phyloP scores from a whole-genome alignment of 2,888 invertebrate genomes.

The Cotesia congregata region DNA sequence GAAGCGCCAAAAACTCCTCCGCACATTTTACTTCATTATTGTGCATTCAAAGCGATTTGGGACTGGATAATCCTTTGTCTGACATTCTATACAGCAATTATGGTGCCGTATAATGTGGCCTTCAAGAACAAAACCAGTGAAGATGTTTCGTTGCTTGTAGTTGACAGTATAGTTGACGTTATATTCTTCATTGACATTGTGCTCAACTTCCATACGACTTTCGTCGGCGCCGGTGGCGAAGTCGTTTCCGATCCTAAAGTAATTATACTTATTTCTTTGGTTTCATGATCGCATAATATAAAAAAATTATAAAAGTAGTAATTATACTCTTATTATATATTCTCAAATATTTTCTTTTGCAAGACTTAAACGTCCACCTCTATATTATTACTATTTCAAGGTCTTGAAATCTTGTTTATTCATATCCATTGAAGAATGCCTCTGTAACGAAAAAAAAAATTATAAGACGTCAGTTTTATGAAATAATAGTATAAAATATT shows the following conservation, averaged over 20 bases:
- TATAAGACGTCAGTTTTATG: no score
- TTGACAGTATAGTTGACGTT: constrained; percentile 99
- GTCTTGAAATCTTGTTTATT: no score
- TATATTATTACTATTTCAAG: no score
- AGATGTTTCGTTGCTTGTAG: constrained; percentile 93
- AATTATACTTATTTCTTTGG: constrained; percentile 26
- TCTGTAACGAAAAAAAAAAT: no score
- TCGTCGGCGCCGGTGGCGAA: constrained; percentile 96
- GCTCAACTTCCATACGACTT: constrained; percentile 99
- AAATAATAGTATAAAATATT: no score
- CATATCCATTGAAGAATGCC: no score
- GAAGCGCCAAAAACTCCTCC: constrained; percentile 99
- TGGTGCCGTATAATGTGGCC: constrained; percentile 99
- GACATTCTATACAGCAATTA: constrained; percentile 99
- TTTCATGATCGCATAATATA: no score
- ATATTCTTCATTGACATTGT: constrained; percentile 99
- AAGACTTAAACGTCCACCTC: no score
- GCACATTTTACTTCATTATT: constrained; percentile 99
- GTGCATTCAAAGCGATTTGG: constrained; percentile 99
- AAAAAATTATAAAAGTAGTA: no score
- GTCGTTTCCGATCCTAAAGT: constrained; percentile 99
- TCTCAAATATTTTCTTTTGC: no score
- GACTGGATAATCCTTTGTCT: constrained; percentile 99
- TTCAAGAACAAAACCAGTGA: constrained; percentile 99
- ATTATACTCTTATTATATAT: no score